Conservation (phyloP, 2,797 vertebrate genomes). For the Phylloscopus collybita region DNA sequence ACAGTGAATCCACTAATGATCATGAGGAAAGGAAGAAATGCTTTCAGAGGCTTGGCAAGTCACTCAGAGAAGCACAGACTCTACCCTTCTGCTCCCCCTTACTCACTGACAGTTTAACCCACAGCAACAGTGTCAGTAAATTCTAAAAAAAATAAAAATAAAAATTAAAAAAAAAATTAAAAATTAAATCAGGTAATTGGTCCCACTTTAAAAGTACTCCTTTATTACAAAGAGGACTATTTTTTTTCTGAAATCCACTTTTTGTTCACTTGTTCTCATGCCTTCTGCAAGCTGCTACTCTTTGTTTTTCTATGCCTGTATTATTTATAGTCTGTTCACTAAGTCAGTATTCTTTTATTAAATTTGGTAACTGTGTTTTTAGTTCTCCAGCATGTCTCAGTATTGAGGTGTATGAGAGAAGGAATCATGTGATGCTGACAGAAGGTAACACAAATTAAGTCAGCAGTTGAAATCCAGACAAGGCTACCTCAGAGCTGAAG, state of each 20-base stretch:
- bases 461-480: neutral
- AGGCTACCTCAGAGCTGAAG: neutral
- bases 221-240: neutral
- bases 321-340: conserved; percentile 35
- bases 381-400: neutral
- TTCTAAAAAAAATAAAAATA: too few species aligned
- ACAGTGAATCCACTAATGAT: neutral
- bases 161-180: neutral
- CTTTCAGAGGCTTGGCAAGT: conserved; percentile 48
- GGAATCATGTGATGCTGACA: neutral
- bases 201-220: neutral
- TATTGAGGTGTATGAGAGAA: neutral
- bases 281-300: neutral
- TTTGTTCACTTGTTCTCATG: neutral
- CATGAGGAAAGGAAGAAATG: conserved; percentile 11
- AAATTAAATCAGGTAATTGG: neutral
- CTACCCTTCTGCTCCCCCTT: neutral
- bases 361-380: neutral
- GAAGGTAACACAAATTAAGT: neutral
- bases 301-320: neutral
- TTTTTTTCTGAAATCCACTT: neutral
- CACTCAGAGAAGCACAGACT: neutral
- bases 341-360: neutral
- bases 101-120: conserved; percentile 2
- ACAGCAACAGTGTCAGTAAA: neutral